Conservation (phyloP, 1,140 invertebrate genomes). For the Drosophila tropicalis region DNA sequence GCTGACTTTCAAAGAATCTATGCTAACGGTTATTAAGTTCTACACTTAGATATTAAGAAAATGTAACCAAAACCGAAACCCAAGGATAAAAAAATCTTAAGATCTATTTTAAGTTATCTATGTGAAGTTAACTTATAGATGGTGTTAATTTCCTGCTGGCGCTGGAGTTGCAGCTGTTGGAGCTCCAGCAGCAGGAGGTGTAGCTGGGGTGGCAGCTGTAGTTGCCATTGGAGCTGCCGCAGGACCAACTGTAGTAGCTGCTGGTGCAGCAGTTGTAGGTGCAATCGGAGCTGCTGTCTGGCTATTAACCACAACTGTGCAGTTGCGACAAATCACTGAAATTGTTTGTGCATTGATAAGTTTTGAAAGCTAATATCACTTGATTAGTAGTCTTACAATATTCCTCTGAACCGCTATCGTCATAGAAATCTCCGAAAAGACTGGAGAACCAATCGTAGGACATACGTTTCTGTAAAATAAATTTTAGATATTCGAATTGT, state of each 20-base stretch:
- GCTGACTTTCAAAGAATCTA: too few species aligned
- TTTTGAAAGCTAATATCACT: neutral
- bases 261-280: neutral
- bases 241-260: neutral
- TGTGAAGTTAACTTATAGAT: too few species aligned
- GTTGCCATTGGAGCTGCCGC: neutral
- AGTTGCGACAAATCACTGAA: constrained; percentile 61
- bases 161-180: neutral
- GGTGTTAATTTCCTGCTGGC: too few species aligned
- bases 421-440: constrained; percentile 27
- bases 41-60: neutral
- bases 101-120: too few species aligned
- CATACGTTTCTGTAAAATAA: constrained; percentile 34
- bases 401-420: constrained; percentile 33
- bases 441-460: constrained; percentile 42
- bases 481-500: neutral
- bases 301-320: constrained; percentile 53
- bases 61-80: neutral
- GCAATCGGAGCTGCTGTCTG: neutral
- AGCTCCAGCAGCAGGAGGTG: neutral
- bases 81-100: too few species aligned
- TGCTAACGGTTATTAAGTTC: too few species aligned
- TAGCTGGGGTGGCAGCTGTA: neutral
- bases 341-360: neutral
- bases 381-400: constrained; percentile 32